phyloP scores from a whole-genome alignment of 2,888 invertebrate genomes.

The Pristionchus exspectatus region DNA sequence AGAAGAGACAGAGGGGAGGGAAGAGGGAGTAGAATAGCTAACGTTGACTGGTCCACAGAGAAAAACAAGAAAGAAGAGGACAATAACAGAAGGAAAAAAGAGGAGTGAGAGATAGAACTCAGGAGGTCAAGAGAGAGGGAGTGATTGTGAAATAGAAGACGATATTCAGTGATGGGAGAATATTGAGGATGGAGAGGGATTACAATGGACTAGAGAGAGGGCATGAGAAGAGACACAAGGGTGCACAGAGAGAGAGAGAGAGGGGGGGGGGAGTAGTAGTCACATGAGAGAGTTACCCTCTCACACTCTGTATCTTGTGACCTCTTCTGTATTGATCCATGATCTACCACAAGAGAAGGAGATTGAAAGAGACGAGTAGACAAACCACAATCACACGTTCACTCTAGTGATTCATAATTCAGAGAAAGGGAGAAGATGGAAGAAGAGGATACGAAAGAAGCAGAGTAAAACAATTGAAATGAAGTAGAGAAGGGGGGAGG shows the following conservation, averaged over 20 bases:
- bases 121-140: background rate
- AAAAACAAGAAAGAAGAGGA: conserved; percentile 41
- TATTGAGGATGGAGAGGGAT: conserved; percentile 15
- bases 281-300: conserved; percentile 6
- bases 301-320: background rate
- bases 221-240: background rate
- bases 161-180: background rate
- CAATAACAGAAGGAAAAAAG: conserved; percentile 26
- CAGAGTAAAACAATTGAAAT: background rate
- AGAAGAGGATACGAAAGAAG: background rate
- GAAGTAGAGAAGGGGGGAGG: background rate
- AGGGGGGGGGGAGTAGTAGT: background rate
- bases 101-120: background rate
- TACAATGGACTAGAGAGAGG: conserved; percentile 20
- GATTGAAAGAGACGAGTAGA: background rate
- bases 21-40: conserved; percentile 7
- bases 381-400: background rate
- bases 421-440: background rate
- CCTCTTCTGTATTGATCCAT: background rate
- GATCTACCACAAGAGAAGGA: background rate
- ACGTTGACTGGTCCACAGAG: conserved; percentile 1
- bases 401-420: background rate
- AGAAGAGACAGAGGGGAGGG: background rate
- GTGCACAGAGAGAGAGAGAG: background rate
- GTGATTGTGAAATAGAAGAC: background rate